Conservation (phyloP, 2,888 invertebrate species). For the Nysson spinosus region DNA sequence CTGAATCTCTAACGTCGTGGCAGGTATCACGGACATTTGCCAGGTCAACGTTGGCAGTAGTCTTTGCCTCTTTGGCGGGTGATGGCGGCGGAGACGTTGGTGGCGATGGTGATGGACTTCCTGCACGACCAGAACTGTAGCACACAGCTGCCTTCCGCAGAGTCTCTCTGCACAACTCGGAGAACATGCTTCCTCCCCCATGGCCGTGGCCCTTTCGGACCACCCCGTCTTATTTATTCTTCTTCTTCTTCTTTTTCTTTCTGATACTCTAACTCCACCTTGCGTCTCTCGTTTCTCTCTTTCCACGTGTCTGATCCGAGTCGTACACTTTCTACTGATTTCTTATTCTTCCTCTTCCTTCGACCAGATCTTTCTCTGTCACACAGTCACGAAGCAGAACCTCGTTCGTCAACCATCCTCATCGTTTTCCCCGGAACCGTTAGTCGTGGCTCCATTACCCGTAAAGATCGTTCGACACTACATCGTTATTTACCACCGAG, state of each 20-base stretch:
- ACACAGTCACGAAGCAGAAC: constrained; percentile 19
- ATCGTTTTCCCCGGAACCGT: constrained; percentile 2
- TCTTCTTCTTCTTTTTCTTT: not conserved
- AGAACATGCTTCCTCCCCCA: constrained; percentile 79
- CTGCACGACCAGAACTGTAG: constrained; percentile 76
- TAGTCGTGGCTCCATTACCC: constrained; percentile 16
- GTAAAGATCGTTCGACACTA: constrained; percentile 21
- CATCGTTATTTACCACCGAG: constrained; percentile 37
- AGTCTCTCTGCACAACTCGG: constrained; percentile 80
- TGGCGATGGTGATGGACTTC: constrained; percentile 74
- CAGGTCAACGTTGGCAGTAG: constrained; percentile 68
- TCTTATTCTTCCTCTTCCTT: not conserved
- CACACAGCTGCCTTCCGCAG: constrained; percentile 79
- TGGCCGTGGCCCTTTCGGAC: constrained; percentile 75
- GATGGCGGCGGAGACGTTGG: constrained; percentile 75
- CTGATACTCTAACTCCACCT: too few relatives aligned
- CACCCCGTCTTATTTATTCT: constrained; percentile 33
- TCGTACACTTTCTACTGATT: not conserved
- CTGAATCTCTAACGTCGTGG: constrained; percentile 49
- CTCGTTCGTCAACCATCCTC: constrained; percentile 17
- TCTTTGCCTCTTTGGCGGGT: constrained; percentile 71
- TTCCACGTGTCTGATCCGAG: too few relatives aligned
- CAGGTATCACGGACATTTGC: constrained; percentile 68
- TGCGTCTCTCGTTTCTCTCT: too few relatives aligned
- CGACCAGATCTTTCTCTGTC: not conserved